These are phyloP conservation scores for Cephus pygmeus DNA, from an alignment of 2,888 invertebrate genomes.

Conservation along the genomic window DNA sequence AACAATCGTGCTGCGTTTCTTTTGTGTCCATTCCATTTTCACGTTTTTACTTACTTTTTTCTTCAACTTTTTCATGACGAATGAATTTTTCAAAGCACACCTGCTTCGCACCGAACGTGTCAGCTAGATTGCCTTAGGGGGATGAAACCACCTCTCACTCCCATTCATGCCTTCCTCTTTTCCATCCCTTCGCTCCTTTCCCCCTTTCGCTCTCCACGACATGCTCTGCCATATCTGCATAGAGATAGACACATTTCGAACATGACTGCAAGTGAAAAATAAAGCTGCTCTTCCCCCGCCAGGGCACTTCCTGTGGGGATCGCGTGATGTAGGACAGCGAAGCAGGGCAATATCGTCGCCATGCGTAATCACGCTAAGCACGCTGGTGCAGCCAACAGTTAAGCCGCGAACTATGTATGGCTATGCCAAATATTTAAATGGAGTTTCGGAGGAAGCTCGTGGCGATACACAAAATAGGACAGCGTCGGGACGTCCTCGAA, in stretches of 20 bases:
- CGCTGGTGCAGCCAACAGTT: not conserved
- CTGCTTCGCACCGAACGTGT: not conserved
- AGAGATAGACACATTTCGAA: not conserved
- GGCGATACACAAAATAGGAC: not conserved
- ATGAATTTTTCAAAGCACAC: not conserved
- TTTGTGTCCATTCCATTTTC: not conserved
- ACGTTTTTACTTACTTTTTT: not conserved
- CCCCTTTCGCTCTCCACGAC: not conserved
- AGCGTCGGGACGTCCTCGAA: conserved; percentile 3
- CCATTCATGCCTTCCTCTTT: not conserved
- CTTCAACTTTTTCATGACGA: not conserved
- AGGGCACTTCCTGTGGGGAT: not conserved
- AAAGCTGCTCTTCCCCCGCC: not conserved
- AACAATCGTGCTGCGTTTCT: not conserved
- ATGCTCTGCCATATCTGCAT: not conserved
- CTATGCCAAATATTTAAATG: not conserved
- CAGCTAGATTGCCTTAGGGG: not conserved
- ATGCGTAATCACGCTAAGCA: not conserved
- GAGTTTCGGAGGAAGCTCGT: not conserved
- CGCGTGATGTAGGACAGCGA: not conserved
- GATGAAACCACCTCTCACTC: not conserved
- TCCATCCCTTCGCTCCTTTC: not conserved
- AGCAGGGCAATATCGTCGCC: not conserved
- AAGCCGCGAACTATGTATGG: not conserved
- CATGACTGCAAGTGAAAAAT: not conserved